phyloP scores from a whole-genome alignment of 1,140 invertebrate species.

The Drosophila insularis region DNA sequence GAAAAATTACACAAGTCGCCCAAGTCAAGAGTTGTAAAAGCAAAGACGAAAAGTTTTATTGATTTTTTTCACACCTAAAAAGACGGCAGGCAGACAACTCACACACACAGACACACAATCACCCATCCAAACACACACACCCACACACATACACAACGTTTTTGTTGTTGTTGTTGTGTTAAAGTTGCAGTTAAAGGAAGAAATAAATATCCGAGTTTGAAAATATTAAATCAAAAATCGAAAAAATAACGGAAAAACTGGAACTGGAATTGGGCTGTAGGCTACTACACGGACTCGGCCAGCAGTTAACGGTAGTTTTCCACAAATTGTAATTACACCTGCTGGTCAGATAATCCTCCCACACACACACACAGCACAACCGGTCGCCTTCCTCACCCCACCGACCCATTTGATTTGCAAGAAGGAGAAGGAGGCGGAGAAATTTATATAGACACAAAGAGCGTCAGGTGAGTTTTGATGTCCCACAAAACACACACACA shows the following conservation, averaged over 20 bases:
- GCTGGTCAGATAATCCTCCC: conserved; percentile 24
- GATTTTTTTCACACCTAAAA: conserved; percentile 36
- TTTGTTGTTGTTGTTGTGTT: conserved; percentile 17
- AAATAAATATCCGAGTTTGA: not conserved
- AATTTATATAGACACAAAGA: conserved; percentile 46
- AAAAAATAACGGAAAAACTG: not conserved
- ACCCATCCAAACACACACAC: conserved; percentile 3
- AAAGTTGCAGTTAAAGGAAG: conserved; percentile 3
- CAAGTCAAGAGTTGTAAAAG: conserved; percentile 12
- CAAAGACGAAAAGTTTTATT: conserved; percentile 20
- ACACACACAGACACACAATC: not conserved
- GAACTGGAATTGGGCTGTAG: not conserved
- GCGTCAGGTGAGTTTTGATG: conserved; percentile 72
- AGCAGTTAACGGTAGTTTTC: conserved; percentile 37
- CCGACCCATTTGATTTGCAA: conserved; percentile 46
- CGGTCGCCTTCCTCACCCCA: conserved; percentile 23
- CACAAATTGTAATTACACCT: conserved; percentile 44
- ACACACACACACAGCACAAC: conserved; percentile 12
- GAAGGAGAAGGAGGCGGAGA: conserved; percentile 22
- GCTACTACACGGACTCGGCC: conserved; percentile 11
- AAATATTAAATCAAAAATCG: not conserved
- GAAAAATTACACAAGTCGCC: conserved; percentile 11
- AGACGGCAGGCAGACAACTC: conserved; percentile 17
- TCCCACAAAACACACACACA: conserved; percentile 43
- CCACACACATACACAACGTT: conserved; percentile 2